Base-by-base conservation (phyloP, 2,888 invertebrate species). In the Pammene fasciana region DNA sequence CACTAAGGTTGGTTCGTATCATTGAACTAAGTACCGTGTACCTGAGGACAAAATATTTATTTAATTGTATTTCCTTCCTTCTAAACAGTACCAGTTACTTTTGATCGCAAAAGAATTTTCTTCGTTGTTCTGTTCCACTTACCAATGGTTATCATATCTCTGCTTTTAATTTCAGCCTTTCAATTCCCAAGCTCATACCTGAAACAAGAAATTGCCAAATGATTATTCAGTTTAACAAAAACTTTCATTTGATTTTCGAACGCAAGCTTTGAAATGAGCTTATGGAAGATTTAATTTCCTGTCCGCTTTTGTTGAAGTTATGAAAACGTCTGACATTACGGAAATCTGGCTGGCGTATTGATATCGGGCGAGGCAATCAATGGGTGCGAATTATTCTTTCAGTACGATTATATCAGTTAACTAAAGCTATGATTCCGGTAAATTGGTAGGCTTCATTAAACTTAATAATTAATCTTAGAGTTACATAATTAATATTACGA, bases 241-340 rank as follows among this genome's bases (percentile, higher is more conserved):
- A 61, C 46, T 59, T 59, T 26, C 64, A 16, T 59, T 56, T 52
- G 52, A 56, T 59, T 48, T 67, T 67, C 55, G 48, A 57, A 65
- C 43, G 65, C 52, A 38, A 52, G 43, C 70, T 76, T 76, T 74
- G 73, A 72, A 65, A 68, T 73, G 72, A 75, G 68, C 73, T 76
- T 76, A 75, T 73, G 78, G 78, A 81, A 77, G 79, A 86, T 86
- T 89, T 84, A 89, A 91, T 90, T 89, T 89, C 87, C 88, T 82
- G 79, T 75, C 76, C 76, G 55, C 60, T 76, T 26, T 82, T 82
- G 75, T 74, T 72, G 71, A 74, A 79, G 75, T 78, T 77, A 70
- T 71, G 75, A 74, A 74, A 76, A 76, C 71, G 72, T 26, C 46
- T 52, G 65, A 55, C 13, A 48, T 67, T 61, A 65, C 68, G 57